Conservation (phyloP, 1,140 invertebrate genomes). For the Araneus ventricosus region DNA sequence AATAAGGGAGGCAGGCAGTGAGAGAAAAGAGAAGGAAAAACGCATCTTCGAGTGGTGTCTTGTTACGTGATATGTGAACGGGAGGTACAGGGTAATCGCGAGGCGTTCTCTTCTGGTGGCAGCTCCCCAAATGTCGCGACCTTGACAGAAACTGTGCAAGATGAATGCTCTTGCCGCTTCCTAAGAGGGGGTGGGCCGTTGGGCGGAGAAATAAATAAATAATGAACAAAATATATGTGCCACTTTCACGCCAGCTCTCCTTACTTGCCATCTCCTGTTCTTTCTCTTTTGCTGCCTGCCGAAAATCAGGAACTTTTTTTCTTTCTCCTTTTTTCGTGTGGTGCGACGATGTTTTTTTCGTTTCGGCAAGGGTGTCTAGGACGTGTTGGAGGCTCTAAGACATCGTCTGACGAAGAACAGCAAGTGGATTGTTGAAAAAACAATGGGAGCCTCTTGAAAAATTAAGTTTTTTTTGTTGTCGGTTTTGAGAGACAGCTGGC, state of each 20-base stretch:
- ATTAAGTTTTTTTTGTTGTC: neutral
- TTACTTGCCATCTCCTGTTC: conserved; percentile 8
- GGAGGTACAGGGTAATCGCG: conserved; percentile 12
- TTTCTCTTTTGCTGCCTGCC: conserved; percentile 7
- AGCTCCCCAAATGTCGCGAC: conserved; percentile 35
- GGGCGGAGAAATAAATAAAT: conserved; percentile 45
- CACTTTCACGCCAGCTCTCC: conserved; percentile 51
- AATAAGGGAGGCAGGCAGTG: conserved; percentile 1
- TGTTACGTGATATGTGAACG: conserved; percentile 52
- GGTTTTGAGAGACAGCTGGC: neutral
- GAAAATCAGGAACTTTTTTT: conserved; percentile 12
- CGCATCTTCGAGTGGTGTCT: neutral
- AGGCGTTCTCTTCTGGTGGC: neutral
- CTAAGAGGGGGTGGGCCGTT: neutral
- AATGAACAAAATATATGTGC: conserved; percentile 63
- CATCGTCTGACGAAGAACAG: conserved; percentile 31
- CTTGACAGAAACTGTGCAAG: conserved; percentile 30
- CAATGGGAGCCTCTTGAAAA: conserved; percentile 24
- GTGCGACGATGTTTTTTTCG: neutral
- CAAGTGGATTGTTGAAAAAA: neutral
- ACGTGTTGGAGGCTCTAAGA: conserved; percentile 37
- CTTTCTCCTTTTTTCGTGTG: neutral
- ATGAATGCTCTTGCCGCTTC: conserved; percentile 44
- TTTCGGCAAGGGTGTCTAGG: neutral
- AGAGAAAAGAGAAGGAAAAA: neutral